Evolutionary conservation across 2,797 vertebrate genomes (phyloP), one percentile per base, ranked within the genome.

Genomic region (Mormyrops boulengeri): DNA sequence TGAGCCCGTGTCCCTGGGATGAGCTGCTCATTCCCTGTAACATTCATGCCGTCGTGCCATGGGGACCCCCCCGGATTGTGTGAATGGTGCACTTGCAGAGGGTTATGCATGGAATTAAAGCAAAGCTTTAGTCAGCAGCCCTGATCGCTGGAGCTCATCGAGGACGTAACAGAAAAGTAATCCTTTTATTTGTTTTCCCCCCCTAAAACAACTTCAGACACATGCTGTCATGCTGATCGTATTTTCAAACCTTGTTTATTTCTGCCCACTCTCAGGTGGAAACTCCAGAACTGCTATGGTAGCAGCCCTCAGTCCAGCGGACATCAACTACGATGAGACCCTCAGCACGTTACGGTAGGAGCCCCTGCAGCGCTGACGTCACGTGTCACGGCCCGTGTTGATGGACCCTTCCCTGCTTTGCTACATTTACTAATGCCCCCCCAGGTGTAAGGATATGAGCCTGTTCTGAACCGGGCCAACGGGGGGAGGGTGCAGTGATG

Each of bases 201-300:
- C 19, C n/a, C 60, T 8, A 62, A 62, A 26, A 62, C n/a, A 3
- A 11, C 22, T 62, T 62, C 1, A 66, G 30, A 8, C 57, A 55
- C 53, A 17, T 19, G 62, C 9, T 30, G 26, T 34, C 2, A 34
- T 14, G 62, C 9, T 34, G 9, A 69, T 30, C 7, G 2, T 30
- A 34, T 34, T 69, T 3, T 2, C 62, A 34, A 12, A 69, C 9
- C 22, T 12, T 11, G 3, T 12, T 73, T 77, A 7, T 77, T 44
- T 8, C 73, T 19, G 5, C 44, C 14, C 11, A 17, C 17, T 11
- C 84, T 47, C 88, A 99, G 99, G 99, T 91, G 99, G 99, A 90
- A 99, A 99, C 94, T 99, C 99, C 53, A 96, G 99, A 93, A 99
- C 99, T 55, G 98, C 99, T 0, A 99, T 99, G 99, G 98, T 99